phyloP scores from a whole-genome alignment of 2,888 invertebrate species.

The Drosophila neotestacea region DNA sequence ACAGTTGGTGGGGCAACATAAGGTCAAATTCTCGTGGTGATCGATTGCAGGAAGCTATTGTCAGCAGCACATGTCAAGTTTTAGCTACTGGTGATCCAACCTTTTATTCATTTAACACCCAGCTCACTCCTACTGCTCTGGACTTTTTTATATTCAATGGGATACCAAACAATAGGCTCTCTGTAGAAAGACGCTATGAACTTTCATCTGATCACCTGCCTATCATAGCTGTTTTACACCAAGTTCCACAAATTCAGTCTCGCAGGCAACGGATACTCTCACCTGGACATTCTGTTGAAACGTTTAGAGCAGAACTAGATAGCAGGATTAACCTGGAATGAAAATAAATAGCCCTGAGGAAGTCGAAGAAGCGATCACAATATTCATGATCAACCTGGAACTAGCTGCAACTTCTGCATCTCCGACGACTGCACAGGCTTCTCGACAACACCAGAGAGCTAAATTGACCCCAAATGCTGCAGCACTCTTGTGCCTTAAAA shows the following conservation, averaged over 20 bases:
- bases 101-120: neutral
- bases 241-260: neutral
- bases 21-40: slow-evolving; percentile 6
- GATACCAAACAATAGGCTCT: neutral
- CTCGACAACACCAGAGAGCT: neutral
- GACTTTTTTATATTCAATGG: slow-evolving; percentile 20
- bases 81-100: too few relatives aligned
- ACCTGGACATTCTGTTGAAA: slow-evolving; percentile 3
- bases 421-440: neutral
- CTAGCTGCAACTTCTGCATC: too few relatives aligned
- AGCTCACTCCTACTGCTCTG: slow-evolving; percentile 9
- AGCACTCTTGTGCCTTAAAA: slow-evolving; percentile 2
- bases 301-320: slow-evolving; percentile 8
- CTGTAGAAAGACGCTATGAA: neutral
- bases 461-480: neutral
- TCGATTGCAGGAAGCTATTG: neutral
- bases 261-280: slow-evolving; percentile 1
- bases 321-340: slow-evolving; percentile 9
- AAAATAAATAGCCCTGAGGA: slow-evolving; percentile 1
- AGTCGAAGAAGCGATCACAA: slow-evolving; percentile 9
- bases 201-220: slow-evolving; percentile 21
- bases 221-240: slow-evolving; percentile 1
- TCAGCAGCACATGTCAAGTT: too few relatives aligned
- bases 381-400: too few relatives aligned
- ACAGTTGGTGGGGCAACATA: slow-evolving; percentile 2